Evolutionary conservation across 2,888 invertebrate species (phyloP).

Genomic region (Rhagonycha lutea): DNA sequence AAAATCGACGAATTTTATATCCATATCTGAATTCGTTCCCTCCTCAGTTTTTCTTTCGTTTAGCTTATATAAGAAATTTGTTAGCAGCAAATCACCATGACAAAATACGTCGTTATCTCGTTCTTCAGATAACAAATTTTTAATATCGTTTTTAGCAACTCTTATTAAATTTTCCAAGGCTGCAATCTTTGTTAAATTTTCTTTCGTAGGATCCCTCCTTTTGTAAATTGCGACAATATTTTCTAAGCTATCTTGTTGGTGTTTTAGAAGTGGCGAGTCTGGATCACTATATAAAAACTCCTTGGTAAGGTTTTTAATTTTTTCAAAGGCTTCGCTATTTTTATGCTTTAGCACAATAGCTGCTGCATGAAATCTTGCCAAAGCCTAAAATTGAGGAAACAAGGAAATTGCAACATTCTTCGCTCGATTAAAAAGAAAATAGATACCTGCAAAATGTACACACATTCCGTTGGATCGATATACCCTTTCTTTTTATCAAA

Average conservation of each 20-base stretch:
- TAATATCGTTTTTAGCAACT: background rate
- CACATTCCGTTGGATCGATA: constrained; percentile 20
- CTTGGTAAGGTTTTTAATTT: constrained; percentile 2
- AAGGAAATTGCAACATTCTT: background rate
- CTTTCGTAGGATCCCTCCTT: background rate
- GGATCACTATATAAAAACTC: constrained; percentile 7
- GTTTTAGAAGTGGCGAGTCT: background rate
- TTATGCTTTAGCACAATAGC: constrained; percentile 30
- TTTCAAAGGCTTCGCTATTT: constrained; percentile 6
- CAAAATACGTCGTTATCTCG: background rate
- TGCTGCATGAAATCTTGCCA: constrained; percentile 35
- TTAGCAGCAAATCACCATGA: background rate
- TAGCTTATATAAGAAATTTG: background rate
- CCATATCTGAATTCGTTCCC: background rate
- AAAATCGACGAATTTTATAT: constrained; percentile 33
- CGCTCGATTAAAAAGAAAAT: background rate
- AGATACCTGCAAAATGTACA: constrained; percentile 20
- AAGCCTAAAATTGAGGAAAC: constrained; percentile 18
- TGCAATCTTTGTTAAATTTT: background rate
- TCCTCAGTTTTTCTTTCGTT: background rate
- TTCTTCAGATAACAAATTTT: background rate
- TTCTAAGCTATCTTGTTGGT: background rate
- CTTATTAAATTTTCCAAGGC: background rate
- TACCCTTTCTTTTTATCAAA: constrained; percentile 10
- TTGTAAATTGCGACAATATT: background rate